phyloP scores from a whole-genome alignment of 2,888 invertebrate species.

The Bhutanitis thaidina region DNA sequence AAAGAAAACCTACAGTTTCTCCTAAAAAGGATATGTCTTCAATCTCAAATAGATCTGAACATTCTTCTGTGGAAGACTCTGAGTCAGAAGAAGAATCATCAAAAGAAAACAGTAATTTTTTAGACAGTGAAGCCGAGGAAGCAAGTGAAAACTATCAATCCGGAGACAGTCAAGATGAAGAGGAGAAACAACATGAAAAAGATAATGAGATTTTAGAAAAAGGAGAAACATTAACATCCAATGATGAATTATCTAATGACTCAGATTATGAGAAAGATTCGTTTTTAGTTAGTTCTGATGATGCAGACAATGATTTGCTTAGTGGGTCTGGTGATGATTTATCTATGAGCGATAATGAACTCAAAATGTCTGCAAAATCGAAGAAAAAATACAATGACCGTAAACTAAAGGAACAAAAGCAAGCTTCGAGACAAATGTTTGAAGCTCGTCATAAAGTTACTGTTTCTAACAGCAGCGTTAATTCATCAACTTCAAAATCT shows the following conservation, averaged over 20 bases:
- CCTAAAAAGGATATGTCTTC: slow-evolving; percentile 21
- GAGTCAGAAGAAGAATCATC: slow-evolving; percentile 27
- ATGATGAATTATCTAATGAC: slow-evolving; percentile 62
- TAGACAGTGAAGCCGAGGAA: slow-evolving; percentile 61
- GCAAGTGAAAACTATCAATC: slow-evolving; percentile 67
- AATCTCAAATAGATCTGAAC: slow-evolving; percentile 1
- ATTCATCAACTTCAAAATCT: slow-evolving; percentile 5
- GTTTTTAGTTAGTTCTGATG: slow-evolving; percentile 75
- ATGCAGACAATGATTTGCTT: slow-evolving; percentile 61
- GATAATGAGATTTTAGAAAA: slow-evolving; percentile 71
- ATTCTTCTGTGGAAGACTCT: slow-evolving; percentile 24
- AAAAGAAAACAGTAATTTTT: slow-evolving; percentile 35
- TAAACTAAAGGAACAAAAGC: slow-evolving; percentile 62
- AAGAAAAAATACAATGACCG: slow-evolving; percentile 66
- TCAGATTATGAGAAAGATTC: slow-evolving; percentile 75
- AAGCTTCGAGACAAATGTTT: slow-evolving; percentile 68
- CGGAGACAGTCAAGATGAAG: slow-evolving; percentile 71
- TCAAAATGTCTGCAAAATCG: slow-evolving; percentile 60
- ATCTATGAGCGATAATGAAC: slow-evolving; percentile 63
- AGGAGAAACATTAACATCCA: slow-evolving; percentile 75
- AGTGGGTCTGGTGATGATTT: slow-evolving; percentile 69
- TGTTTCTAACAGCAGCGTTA: slow-evolving; percentile 32
- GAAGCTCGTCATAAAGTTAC: slow-evolving; percentile 57
- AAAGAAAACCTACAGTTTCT: slow-evolving; percentile 21
- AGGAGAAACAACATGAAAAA: slow-evolving; percentile 64